Evolutionary conservation across 2,113 vertebrate species (phyloP).

Genomic region (Trogon surrucura): DNA sequence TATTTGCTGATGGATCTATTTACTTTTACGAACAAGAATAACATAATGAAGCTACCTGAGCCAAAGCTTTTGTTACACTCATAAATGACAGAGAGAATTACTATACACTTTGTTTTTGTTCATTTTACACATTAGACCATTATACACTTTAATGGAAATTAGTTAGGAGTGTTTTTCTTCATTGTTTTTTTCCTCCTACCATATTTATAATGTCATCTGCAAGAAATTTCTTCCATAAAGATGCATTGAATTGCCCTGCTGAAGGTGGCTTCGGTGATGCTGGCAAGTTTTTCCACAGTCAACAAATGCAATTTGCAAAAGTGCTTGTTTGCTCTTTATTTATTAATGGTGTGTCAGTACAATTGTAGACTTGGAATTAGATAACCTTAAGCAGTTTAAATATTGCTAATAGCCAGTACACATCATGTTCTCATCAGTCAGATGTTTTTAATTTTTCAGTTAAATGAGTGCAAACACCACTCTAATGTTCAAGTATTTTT

Average conservation of each 20-base stretch:
- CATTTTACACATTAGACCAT: background rate
- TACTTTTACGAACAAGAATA: background rate
- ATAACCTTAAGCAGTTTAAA: background rate
- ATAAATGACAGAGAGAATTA: background rate
- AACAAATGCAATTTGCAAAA: background rate
- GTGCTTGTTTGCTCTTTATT: background rate
- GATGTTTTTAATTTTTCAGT: background rate
- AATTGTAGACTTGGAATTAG: background rate
- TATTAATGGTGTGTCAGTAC: background rate
- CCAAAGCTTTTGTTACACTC: background rate
- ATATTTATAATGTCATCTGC: background rate
- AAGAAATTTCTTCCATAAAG: background rate
- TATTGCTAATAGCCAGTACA: background rate
- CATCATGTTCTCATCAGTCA: background rate
- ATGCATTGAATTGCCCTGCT: background rate
- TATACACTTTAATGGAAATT: background rate
- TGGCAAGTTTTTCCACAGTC: background rate
- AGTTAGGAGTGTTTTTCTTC: background rate
- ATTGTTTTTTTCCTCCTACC: background rate
- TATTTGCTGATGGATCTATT: background rate
- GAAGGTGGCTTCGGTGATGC: background rate
- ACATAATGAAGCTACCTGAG: background rate
- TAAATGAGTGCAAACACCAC: background rate
- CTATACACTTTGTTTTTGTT: background rate
- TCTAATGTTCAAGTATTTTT: background rate